Percentiles rank a stretch among this genome's conserved stretches.
Evolutionary conservation across 2,797 vertebrate genomes (phyloP).

Genomic region (Orestias chungarensis): DNA sequence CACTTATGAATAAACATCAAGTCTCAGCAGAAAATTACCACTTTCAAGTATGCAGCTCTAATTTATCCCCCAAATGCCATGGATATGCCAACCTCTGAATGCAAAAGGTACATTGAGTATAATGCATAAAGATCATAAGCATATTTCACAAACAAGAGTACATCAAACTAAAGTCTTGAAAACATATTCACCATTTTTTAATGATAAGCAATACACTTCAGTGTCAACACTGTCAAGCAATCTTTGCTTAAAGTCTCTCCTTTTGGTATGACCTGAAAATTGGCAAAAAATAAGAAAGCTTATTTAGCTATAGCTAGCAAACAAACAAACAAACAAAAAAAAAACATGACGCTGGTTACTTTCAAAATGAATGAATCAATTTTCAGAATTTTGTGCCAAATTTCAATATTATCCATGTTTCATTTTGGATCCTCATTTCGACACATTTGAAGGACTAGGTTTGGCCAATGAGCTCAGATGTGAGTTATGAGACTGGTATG

Average conservation of each 20-base stretch:
- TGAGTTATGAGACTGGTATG: neutral
- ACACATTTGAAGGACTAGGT: neutral
- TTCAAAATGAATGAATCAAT: neutral
- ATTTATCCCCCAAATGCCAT: neutral
- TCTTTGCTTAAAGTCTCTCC: neutral
- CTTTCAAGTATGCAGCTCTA: conserved; percentile 1
- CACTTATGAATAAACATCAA: conserved; percentile 11
- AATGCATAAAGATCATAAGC: neutral
- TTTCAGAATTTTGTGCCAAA: neutral
- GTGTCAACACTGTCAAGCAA: too few relatives aligned
- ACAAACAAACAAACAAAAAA: too few relatives aligned
- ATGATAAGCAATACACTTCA: neutral
- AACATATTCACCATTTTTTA: neutral
- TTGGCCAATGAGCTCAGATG: neutral
- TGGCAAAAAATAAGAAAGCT: neutral
- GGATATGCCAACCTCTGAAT: neutral
- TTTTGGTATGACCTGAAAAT: neutral
- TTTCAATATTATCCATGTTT: neutral
- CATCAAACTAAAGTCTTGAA: neutral
- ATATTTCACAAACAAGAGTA: neutral
- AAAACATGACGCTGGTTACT: neutral
- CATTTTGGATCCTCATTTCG: neutral
- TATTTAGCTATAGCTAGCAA: neutral
- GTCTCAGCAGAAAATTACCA: neutral
- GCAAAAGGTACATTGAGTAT: neutral